Evolutionary conservation across 2,888 invertebrate genomes (phyloP).

Genomic region (Neocrepidodera transversa): DNA sequence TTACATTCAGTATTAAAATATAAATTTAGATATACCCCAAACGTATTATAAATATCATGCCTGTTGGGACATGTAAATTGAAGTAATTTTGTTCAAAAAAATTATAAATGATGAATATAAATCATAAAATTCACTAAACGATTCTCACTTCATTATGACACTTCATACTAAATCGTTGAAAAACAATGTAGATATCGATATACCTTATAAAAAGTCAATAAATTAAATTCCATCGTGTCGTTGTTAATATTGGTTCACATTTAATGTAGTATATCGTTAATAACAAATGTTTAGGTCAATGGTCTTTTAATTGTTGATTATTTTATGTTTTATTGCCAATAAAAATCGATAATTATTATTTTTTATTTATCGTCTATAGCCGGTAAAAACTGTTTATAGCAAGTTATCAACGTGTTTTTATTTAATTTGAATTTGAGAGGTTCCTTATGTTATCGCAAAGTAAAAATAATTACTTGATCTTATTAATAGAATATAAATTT

Average conservation of each 20-base stretch:
- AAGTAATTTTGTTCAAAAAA: no score
- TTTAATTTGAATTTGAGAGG: not conserved
- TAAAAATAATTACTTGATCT: not conserved
- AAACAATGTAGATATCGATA: not conserved
- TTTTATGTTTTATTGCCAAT: not conserved
- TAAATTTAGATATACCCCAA: no score
- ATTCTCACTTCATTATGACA: no score
- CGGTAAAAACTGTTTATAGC: not conserved
- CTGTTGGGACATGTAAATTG: no score
- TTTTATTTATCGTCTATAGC: not conserved
- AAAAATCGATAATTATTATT: not conserved
- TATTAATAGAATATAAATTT: no score
- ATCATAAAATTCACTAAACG: no score
- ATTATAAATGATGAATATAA: no score
- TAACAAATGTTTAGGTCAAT: not conserved
- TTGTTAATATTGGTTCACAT: not conserved
- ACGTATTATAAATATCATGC: no score
- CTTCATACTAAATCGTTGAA: no score
- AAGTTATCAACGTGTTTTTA: not conserved
- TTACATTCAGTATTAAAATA: no score
- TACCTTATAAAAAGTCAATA: not conserved
- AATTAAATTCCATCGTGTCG: not conserved
- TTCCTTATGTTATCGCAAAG: not conserved
- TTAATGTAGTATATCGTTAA: not conserved
- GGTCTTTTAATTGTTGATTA: not conserved